Conservation (phyloP, 2,888 invertebrate species). For the Lypha dubia region DNA sequence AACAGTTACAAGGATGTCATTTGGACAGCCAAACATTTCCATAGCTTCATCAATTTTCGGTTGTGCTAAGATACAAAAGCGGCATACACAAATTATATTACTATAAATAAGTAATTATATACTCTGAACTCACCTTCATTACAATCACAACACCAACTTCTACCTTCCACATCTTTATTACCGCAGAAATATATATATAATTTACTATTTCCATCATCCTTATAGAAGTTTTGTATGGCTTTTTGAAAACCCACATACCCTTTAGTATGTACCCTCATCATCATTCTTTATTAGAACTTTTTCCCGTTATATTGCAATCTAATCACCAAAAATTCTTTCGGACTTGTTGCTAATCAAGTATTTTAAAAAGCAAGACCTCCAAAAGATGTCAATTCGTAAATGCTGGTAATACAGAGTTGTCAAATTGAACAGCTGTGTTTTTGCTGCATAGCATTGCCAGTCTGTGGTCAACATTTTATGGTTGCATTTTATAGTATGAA, state of each 20-base stretch:
- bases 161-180: conserved; percentile 84
- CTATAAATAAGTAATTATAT: background rate
- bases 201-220: conserved; percentile 59
- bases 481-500: background rate
- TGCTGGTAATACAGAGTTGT: background rate
- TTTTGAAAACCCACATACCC: conserved; percentile 84
- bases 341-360: conserved; percentile 12
- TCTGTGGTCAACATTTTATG: background rate
- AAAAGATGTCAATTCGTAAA: background rate
- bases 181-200: conserved; percentile 85
- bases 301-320: conserved; percentile 5
- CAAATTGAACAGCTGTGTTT: conserved; percentile 23
- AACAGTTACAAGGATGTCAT: conserved; percentile 87
- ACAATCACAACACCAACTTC: conserved; percentile 95
- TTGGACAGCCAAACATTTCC: conserved; percentile 84
- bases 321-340: background rate
- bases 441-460: background rate
- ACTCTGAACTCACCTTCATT: conserved; percentile 86
- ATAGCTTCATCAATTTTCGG: conserved; percentile 88
- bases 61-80: conserved; percentile 85
- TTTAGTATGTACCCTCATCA: conserved; percentile 81
- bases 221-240: conserved; percentile 66
- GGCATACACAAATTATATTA: no score
- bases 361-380: no score
- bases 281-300: background rate